phyloP scores from a whole-genome alignment of 2,113 vertebrate genomes.

The Ameiurus melas region DNA sequence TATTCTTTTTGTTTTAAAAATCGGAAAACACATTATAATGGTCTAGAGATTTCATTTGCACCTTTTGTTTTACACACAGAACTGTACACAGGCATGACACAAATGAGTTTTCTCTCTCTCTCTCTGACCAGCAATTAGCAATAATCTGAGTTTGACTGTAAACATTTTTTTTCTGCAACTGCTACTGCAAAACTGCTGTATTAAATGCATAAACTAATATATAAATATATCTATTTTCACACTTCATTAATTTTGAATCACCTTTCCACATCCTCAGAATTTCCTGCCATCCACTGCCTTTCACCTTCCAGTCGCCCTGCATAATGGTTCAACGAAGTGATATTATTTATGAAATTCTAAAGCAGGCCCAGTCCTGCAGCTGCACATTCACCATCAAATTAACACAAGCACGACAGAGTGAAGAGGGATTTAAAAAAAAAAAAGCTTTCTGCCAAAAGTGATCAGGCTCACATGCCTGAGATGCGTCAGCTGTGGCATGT shows the following conservation, averaged over 20 bases:
- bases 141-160: not conserved
- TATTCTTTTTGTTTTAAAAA: conserved; percentile 10
- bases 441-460: conserved; percentile 69
- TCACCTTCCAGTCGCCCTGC: conserved; percentile 57
- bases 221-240: not conserved
- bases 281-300: conserved; percentile 59
- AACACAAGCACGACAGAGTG: conserved; percentile 70
- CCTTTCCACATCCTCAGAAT: conserved; percentile 61
- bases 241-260: conserved; percentile 66
- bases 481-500: conserved; percentile 67
- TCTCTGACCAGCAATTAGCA: conserved; percentile 24
- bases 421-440: conserved; percentile 53
- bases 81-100: not conserved
- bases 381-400: conserved; percentile 69
- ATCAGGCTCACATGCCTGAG: conserved; percentile 67
- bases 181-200: not conserved
- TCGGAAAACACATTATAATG: conserved; percentile 19
- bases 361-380: conserved; percentile 62
- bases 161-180: not conserved
- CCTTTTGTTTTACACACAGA: conserved; percentile 1
- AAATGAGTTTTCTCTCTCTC: conserved; percentile 5
- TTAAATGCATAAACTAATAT: not conserved
- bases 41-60: conserved; percentile 28
- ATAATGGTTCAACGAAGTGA: conserved; percentile 61
- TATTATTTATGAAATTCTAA: conserved; percentile 72